Evolutionary conservation across 1,140 invertebrate species (phyloP).

Genomic region (Drosophila takahashii): DNA sequence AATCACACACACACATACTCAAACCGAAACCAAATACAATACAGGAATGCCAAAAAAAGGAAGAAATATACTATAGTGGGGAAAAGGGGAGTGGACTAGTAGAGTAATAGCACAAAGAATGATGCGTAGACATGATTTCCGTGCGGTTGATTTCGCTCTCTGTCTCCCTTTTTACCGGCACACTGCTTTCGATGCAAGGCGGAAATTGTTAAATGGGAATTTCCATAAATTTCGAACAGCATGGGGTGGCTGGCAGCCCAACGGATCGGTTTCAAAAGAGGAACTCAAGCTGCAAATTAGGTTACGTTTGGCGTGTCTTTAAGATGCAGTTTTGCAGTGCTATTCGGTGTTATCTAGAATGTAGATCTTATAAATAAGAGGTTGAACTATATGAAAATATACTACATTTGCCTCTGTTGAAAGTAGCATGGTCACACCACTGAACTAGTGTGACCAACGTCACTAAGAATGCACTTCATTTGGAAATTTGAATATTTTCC

Average conservation of each 20-base stretch:
- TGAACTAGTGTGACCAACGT: neutral
- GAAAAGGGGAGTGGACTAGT: constrained; percentile 10
- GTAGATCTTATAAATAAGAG: neutral
- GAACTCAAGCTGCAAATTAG: constrained; percentile 13
- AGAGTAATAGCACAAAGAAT: constrained; percentile 80
- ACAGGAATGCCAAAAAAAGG: constrained; percentile 59
- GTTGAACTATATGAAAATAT: neutral
- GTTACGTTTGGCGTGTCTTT: constrained; percentile 1
- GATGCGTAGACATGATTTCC: constrained; percentile 84
- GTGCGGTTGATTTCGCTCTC: constrained; percentile 74
- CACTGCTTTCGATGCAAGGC: constrained; percentile 33
- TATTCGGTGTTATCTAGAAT: neutral
- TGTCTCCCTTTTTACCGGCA: constrained; percentile 5
- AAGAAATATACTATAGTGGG: constrained; percentile 21
- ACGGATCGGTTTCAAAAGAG: constrained; percentile 3
- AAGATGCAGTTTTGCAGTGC: neutral
- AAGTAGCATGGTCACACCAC: neutral
- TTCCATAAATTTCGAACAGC: constrained; percentile 48
- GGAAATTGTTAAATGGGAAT: constrained; percentile 46
- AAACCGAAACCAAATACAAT: constrained; percentile 66
- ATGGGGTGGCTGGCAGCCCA: constrained; percentile 10
- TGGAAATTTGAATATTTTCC: neutral
- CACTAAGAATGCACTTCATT: neutral
- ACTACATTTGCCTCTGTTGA: neutral
- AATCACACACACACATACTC: constrained; percentile 69